Evolutionary conservation across 1,140 invertebrate genomes (phyloP).

Genomic region (Pomacea maculata): DNA sequence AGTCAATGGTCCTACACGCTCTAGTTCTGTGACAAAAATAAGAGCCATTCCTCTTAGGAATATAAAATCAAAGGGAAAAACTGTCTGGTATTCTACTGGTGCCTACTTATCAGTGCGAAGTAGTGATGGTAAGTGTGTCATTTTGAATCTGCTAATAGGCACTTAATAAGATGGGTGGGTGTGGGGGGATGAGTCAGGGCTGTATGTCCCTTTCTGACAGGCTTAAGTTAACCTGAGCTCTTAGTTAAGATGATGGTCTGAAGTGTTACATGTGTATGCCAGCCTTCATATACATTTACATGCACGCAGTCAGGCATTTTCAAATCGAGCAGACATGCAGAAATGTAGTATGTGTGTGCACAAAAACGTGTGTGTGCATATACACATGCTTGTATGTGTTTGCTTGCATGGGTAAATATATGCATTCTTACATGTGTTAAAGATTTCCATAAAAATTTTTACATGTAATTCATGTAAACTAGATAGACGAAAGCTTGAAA

Average conservation of each 20-base stretch:
- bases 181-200: no score
- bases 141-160: not conserved
- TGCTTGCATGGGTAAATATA: not conserved
- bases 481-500: not conserved
- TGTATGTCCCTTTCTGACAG: not conserved
- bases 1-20: not conserved
- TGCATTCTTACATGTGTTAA: not conserved
- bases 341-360: not conserved
- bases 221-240: not conserved
- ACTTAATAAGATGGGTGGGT: not conserved
- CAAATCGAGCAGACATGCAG: no score
- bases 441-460: not conserved
- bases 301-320: not conserved
- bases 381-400: not conserved
- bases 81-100: constrained; percentile 19
- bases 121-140: constrained; percentile 9
- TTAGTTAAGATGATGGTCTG: not conserved
- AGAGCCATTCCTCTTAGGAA: not conserved
- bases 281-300: not conserved
- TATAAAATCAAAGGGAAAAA: constrained; percentile 7
- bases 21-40: not conserved
- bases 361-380: not conserved
- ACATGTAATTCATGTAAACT: not conserved
- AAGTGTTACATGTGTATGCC: not conserved
- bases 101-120: constrained; percentile 21